Percentiles rank a stretch among this genome's conserved stretches.
These are phyloP conservation scores for Tragelaphus buxtoni DNA, from an alignment of 2,113 vertebrate genomes.

Conservation along the genomic window DNA sequence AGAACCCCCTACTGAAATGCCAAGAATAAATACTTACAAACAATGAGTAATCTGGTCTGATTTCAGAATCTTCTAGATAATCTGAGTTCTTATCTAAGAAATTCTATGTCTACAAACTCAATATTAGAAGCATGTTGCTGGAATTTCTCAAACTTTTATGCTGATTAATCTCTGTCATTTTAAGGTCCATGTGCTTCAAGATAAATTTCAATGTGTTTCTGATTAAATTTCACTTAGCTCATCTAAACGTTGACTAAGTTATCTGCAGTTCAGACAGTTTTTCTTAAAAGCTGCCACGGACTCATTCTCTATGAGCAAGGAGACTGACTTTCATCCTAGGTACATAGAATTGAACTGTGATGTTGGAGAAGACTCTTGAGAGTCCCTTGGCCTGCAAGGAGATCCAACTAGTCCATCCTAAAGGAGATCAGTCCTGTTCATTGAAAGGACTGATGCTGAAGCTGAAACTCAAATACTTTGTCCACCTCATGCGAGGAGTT, in stretches of 20 bases:
- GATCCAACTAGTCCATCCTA: no score
- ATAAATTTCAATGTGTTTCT: not conserved
- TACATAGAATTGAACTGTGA: not conserved
- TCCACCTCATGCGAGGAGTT: no score
- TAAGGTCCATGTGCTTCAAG: not conserved
- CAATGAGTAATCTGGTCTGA: not conserved
- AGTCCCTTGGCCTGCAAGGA: no score
- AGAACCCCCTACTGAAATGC: not conserved
- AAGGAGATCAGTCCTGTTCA: no score
- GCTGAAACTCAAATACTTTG: no score
- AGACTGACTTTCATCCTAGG: not conserved
- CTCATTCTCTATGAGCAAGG: not conserved
- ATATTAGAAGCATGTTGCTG: constrained; percentile 14
- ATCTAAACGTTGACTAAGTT: not conserved
- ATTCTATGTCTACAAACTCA: not conserved
- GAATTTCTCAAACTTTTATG: not conserved
- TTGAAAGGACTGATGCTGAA: no score
- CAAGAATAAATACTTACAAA: not conserved
- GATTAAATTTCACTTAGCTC: not conserved
- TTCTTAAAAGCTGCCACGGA: not conserved
- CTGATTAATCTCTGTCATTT: not conserved
- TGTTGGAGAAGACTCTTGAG: no score
- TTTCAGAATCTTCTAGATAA: constrained; percentile 15
- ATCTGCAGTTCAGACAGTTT: not conserved
- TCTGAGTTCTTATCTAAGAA: not conserved